Percentiles rank a stretch among this genome's conserved stretches.
Evolutionary conservation across 35 echinoderm and acorn worm genomes (phyloP).

Genomic region (Heliocidaris tuberculata): DNA sequence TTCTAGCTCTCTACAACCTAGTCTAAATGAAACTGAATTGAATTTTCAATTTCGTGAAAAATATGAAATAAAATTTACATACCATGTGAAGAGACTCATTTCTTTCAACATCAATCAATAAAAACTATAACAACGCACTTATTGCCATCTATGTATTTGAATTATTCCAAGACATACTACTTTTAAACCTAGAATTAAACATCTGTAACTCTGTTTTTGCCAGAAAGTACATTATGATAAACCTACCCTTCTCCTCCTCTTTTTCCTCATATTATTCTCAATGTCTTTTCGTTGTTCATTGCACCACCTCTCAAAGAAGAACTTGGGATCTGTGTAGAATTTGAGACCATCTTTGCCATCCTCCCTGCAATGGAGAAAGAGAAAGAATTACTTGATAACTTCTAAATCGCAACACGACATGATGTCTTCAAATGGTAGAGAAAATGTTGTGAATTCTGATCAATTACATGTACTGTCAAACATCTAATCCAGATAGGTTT

Average conservation of each 20-base stretch:
- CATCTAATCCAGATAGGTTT: neutral
- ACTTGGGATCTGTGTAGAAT: conserved; percentile 99
- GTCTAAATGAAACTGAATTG: too few species aligned
- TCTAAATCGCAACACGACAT: neutral
- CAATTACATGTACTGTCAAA: too few species aligned
- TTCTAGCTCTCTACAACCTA: too few species aligned
- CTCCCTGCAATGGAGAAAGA: conserved; percentile 71
- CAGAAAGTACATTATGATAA: neutral
- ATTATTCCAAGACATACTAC: too few species aligned
- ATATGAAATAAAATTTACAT: too few species aligned
- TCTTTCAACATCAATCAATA: too few species aligned
- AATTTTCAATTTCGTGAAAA: too few species aligned
- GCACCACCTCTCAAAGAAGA: conserved; percentile 99
- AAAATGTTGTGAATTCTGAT: neutral
- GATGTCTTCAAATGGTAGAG: neutral
- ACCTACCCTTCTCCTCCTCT: conserved; percentile 59
- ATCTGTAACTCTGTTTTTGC: too few species aligned
- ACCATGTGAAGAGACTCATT: too few species aligned
- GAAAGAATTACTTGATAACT: neutral
- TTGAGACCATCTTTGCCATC: conserved; percentile 93
- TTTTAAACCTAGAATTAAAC: too few species aligned
- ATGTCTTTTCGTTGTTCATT: conserved; percentile 91
- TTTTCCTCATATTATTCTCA: conserved; percentile 70
- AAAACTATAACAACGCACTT: too few species aligned
- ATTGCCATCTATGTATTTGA: too few species aligned